Conservation (phyloP, 2,888 invertebrate species). For the Leptinotarsa peninsularis region DNA sequence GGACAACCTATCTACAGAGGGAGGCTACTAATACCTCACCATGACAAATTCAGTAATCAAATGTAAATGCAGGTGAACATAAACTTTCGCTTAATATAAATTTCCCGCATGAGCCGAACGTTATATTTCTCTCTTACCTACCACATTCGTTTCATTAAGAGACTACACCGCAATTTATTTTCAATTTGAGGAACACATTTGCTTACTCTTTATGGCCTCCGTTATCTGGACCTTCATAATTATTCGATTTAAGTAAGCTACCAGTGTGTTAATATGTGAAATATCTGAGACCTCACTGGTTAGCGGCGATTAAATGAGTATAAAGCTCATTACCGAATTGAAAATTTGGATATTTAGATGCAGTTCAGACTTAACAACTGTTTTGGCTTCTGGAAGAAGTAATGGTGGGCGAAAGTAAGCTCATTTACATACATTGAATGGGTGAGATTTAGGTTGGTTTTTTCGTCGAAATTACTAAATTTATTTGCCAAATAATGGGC, state of each 20-base stretch:
- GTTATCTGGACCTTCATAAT: slow-evolving; percentile 11
- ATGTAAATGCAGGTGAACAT: slow-evolving; percentile 25
- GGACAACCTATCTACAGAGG: not conserved
- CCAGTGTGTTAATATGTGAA: slow-evolving; percentile 8
- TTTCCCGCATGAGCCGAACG: slow-evolving; percentile 21
- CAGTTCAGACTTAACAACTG: not conserved
- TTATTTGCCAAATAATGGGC: no score
- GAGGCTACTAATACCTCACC: not conserved
- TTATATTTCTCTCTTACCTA: slow-evolving; percentile 6
- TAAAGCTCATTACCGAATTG: slow-evolving; percentile 17
- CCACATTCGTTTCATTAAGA: slow-evolving; percentile 22
- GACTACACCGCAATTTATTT: slow-evolving; percentile 24
- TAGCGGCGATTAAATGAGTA: slow-evolving; percentile 1
- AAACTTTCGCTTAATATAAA: slow-evolving; percentile 18
- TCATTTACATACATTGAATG: not conserved
- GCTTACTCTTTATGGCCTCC: slow-evolving; percentile 19
- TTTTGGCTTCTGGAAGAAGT: not conserved
- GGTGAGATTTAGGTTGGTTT: no score
- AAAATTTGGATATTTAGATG: slow-evolving; percentile 18
- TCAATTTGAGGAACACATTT: slow-evolving; percentile 21
- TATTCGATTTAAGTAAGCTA: slow-evolving; percentile 11
- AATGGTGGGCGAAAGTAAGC: not conserved
- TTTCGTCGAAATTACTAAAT: no score
- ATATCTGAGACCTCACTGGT: slow-evolving; percentile 2
- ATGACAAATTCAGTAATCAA: not conserved